phyloP scores from a whole-genome alignment of 2,888 invertebrate species.

The Epinotia bilunana region DNA sequence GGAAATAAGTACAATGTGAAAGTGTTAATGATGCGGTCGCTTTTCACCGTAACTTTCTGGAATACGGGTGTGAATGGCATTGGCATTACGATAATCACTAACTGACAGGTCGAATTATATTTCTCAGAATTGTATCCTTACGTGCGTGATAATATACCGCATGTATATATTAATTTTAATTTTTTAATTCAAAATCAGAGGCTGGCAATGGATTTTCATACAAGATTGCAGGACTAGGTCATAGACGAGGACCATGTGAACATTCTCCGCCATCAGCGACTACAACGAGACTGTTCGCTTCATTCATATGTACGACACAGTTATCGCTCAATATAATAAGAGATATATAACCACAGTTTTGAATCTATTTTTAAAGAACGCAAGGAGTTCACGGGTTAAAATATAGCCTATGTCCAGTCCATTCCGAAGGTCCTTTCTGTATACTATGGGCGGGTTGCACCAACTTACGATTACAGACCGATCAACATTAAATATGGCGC shows the following conservation, averaged over 20 bases:
- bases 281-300: background rate
- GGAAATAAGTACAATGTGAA: slow-evolving; percentile 43
- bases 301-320: too few relatives aligned
- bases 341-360: too few relatives aligned
- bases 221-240: background rate
- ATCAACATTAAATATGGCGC: too few relatives aligned
- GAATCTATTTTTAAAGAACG: too few relatives aligned
- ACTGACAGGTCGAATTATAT: slow-evolving; percentile 23
- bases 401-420: too few relatives aligned
- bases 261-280: background rate
- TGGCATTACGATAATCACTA: slow-evolving; percentile 17
- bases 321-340: too few relatives aligned
- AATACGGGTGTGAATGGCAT: slow-evolving; percentile 24
- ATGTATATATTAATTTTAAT: background rate
- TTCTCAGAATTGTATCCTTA: background rate
- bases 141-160: background rate
- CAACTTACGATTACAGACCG: too few relatives aligned
- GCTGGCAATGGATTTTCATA: background rate
- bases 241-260: background rate
- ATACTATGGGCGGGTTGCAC: too few relatives aligned
- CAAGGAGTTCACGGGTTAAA: too few relatives aligned
- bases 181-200: background rate
- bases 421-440: too few relatives aligned
- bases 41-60: slow-evolving; percentile 32
- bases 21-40: slow-evolving; percentile 36